phyloP scores from a whole-genome alignment of 2,113 vertebrate genomes.

The Rutilus rutilus region DNA sequence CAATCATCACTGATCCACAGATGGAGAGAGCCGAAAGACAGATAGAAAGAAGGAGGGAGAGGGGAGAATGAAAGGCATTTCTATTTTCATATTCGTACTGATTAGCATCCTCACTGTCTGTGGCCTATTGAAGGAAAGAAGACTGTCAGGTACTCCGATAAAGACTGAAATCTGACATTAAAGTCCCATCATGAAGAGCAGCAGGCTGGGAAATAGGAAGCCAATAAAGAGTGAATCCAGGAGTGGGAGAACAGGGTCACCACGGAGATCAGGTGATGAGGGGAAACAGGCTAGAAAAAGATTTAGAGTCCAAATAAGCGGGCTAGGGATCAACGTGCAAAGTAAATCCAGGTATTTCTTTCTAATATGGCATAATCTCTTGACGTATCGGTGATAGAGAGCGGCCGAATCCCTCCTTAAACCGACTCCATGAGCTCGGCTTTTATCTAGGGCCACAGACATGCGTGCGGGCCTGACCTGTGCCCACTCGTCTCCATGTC shows the following conservation, averaged over 20 bases:
- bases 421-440: neutral
- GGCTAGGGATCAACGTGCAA: constrained; percentile 21
- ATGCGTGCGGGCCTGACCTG: constrained; percentile 5
- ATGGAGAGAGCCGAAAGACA: constrained; percentile 17
- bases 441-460: neutral
- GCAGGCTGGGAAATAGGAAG: constrained; percentile 27
- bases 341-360: constrained; percentile 38
- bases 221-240: neutral
- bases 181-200: neutral
- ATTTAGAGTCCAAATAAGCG: neutral
- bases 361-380: constrained; percentile 26
- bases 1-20: constrained; percentile 27
- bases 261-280: constrained; percentile 31
- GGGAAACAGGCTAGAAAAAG: constrained; percentile 6
- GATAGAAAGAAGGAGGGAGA: neutral
- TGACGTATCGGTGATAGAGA: neutral
- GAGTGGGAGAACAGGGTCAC: constrained; percentile 1
- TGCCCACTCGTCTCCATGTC: constrained; percentile 69
- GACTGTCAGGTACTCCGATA: neutral
- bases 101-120: constrained; percentile 15
- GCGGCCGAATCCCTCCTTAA: constrained; percentile 23
- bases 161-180: constrained; percentile 30
- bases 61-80: constrained; percentile 7
- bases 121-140: neutral
- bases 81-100: constrained; percentile 22